Evolutionary conservation across 1,140 invertebrate genomes (phyloP), one percentile per base, ranked within the genome.

Genomic region (Drosophila kurseongensis): DNA sequence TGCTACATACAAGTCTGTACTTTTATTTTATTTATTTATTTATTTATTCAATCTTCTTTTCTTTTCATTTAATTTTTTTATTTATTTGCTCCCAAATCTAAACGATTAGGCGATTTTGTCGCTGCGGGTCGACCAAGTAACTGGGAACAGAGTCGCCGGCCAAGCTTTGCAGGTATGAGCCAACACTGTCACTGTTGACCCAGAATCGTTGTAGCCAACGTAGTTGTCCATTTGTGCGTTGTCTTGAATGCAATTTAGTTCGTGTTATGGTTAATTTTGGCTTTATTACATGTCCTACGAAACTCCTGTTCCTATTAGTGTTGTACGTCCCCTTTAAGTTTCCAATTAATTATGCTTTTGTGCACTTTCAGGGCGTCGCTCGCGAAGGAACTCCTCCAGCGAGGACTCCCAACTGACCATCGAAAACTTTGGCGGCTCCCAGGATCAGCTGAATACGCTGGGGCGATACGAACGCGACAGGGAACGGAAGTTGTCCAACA

Each of bases 351-450:
- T 29, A 18, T 6, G 12, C 9, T 27, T 38, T 9, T 23, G 45
- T 50, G 35, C 7, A 35, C 7, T 85, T 86, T 51, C 71, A 92
- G 92, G 94, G 3, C 94, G 97, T 47, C 94, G 97, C 32, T 97
- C 97, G 9, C 93, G 97, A 36, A 94, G 97, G 47, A 97, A 97
- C 91, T 98, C 97, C 45, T 94, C 97, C 50, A 95, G 96, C 41
- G 97, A 98, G 86, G 97, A 98, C 88, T 97, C 97, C 32, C 96
- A 97, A 92, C 93, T 98, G 67, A 98, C 97, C 0, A 96, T 98
- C 32, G 97, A 98, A 93, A 98, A 98, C 92, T 97, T 98, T 93
- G 97, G 97, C 32, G 97, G 97, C 50, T 96, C 95, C 79, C 96
- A 97, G 94, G 97, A 96, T 91, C 94, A 96, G 62, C 89, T 96